phyloP scores from a whole-genome alignment of 2,888 invertebrate genomes.

The Orthosia gracilis region DNA sequence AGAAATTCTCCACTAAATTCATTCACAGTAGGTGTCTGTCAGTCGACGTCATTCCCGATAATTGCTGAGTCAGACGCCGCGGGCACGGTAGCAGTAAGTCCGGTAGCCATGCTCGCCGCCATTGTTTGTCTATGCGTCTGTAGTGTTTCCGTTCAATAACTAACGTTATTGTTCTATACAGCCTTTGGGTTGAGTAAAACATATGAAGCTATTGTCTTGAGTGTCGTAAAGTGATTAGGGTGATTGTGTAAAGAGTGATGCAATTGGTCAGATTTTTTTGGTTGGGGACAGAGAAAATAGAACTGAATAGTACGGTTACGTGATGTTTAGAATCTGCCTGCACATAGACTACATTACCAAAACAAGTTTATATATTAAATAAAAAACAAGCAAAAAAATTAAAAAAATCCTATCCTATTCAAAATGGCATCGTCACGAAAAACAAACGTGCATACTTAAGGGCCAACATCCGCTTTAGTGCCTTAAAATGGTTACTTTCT shows the following conservation, averaged over 20 bases:
- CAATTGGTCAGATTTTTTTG: slow-evolving; percentile 15
- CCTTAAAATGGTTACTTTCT: too few relatives aligned
- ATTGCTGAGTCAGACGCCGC: slow-evolving; percentile 66
- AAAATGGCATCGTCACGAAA: too few relatives aligned
- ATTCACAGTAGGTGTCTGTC: slow-evolving; percentile 55
- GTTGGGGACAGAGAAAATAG: background rate
- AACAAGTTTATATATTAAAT: too few relatives aligned
- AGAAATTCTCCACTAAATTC: slow-evolving; percentile 38
- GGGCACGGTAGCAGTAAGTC: slow-evolving; percentile 41
- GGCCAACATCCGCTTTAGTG: too few relatives aligned
- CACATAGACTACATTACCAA: too few relatives aligned
- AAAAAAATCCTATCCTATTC: too few relatives aligned
- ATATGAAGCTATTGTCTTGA: slow-evolving; percentile 41
- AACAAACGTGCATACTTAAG: too few relatives aligned
- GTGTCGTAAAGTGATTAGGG: slow-evolving; percentile 46
- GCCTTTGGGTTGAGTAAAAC: slow-evolving; percentile 30
- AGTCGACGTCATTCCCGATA: slow-evolving; percentile 58
- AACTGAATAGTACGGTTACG: background rate
- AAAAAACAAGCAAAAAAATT: too few relatives aligned
- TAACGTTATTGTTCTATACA: slow-evolving; percentile 54
- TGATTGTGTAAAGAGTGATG: slow-evolving; percentile 16
- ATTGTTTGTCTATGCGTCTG: slow-evolving; percentile 61
- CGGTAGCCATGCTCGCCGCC: slow-evolving; percentile 44
- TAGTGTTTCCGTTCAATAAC: slow-evolving; percentile 53
- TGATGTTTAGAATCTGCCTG: background rate